Evolutionary conservation across 2,888 invertebrate species (phyloP).

Genomic region (Phyllotreta cruciferae): DNA sequence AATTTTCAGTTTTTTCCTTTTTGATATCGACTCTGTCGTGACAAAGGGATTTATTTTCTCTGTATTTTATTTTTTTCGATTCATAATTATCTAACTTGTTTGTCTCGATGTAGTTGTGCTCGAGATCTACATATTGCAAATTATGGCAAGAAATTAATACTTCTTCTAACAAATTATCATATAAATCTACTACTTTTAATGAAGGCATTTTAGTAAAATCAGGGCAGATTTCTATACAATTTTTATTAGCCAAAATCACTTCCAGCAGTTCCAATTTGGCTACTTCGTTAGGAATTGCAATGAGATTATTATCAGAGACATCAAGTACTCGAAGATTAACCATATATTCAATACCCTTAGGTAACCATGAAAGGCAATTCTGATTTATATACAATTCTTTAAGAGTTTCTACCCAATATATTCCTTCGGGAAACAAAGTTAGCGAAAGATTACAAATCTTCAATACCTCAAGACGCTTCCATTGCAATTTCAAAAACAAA

Average conservation of each 20-base stretch:
- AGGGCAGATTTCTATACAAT: slow-evolving; percentile 39
- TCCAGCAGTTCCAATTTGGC: slow-evolving; percentile 34
- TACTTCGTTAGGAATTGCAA: slow-evolving; percentile 40
- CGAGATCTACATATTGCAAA: slow-evolving; percentile 41
- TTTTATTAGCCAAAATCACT: slow-evolving; percentile 38
- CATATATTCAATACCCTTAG: slow-evolving; percentile 43
- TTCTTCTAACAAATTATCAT: slow-evolving; percentile 41
- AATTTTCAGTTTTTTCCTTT: too few relatives aligned
- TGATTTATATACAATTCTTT: slow-evolving; percentile 42
- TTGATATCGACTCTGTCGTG: too few relatives aligned
- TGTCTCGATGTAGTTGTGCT: slow-evolving; percentile 41
- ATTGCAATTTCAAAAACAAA: slow-evolving; percentile 44
- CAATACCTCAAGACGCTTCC: slow-evolving; percentile 42
- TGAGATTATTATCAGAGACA: slow-evolving; percentile 42
- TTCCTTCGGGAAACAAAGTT: slow-evolving; percentile 43
- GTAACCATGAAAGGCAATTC: slow-evolving; percentile 46
- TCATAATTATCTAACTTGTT: slow-evolving; percentile 30
- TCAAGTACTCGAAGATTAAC: slow-evolving; percentile 45
- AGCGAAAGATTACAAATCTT: slow-evolving; percentile 41
- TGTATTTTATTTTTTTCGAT: slow-evolving; percentile 33
- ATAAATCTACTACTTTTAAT: slow-evolving; percentile 45
- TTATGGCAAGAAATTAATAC: slow-evolving; percentile 24
- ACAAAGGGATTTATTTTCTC: slow-evolving; percentile 16
- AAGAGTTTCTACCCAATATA: slow-evolving; percentile 43
- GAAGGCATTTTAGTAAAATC: slow-evolving; percentile 36